Evolutionary conservation across 2,113 vertebrate genomes (phyloP).

Genomic region (Vireo altiloquus): DNA sequence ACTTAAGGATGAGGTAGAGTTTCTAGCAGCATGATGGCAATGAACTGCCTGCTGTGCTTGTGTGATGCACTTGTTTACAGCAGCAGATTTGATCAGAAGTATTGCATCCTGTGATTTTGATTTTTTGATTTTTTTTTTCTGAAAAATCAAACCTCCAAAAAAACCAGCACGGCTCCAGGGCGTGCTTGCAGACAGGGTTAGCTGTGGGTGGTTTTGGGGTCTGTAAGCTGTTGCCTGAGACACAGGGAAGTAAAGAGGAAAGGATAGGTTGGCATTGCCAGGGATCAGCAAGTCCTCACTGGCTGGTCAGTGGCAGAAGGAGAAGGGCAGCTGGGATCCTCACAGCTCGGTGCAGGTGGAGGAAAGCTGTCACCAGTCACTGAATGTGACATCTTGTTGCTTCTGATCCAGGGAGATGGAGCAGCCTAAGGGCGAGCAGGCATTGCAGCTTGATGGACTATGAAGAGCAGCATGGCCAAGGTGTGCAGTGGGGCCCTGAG

Average conservation of each 20-base stretch:
- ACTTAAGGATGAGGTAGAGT: not conserved
- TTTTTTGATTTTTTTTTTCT: not conserved
- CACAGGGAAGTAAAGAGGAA: not conserved
- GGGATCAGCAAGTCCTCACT: rapidly evolving
- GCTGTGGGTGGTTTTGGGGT: rapidly evolving
- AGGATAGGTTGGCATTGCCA: not conserved
- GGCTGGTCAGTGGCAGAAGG: not conserved
- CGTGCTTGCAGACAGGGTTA: not conserved
- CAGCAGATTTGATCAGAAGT: not conserved
- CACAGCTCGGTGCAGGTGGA: not conserved
- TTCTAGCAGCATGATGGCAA: not conserved
- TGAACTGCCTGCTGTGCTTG: not conserved
- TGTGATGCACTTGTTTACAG: not conserved
- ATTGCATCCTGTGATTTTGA: not conserved
- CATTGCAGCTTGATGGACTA: not conserved
- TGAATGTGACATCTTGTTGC: not conserved
- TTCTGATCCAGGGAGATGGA: not conserved
- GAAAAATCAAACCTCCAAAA: not conserved
- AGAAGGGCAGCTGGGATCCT: not conserved
- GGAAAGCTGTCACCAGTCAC: not conserved
- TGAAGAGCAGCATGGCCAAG: not conserved
- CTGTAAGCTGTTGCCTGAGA: not conserved
- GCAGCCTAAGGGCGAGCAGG: not conserved
- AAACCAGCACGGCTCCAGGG: too few species aligned
- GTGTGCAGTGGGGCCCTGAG: not conserved